These are phyloP conservation scores for Eumacrocentrus americanus DNA, from an alignment of 2,888 invertebrate genomes.

Conservation along the genomic window DNA sequence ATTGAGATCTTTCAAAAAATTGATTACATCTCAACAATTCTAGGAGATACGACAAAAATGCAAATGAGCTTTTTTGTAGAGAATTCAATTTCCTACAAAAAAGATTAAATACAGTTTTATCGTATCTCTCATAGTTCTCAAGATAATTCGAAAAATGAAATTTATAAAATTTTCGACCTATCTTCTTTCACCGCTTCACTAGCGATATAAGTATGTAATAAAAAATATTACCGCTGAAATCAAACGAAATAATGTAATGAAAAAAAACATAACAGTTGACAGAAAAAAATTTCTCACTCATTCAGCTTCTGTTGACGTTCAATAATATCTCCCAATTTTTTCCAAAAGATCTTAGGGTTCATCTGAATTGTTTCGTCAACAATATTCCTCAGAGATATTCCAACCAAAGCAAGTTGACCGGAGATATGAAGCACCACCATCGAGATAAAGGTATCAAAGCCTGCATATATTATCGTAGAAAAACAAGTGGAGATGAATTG, in stretches of 20 bases:
- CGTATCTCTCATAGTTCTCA: too few relatives aligned
- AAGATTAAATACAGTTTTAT: too few relatives aligned
- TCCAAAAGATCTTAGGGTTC: neutral
- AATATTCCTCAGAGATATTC: slow-evolving; percentile 25
- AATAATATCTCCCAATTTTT: slow-evolving; percentile 28
- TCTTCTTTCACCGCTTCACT: too few relatives aligned
- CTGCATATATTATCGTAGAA: slow-evolving; percentile 42
- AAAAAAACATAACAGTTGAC: neutral
- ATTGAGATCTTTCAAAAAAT: too few relatives aligned
- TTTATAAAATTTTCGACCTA: too few relatives aligned
- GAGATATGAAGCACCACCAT: slow-evolving; percentile 47
- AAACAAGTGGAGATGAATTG: slow-evolving; percentile 42
- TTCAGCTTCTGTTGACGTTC: slow-evolving; percentile 37
- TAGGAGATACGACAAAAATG: too few relatives aligned
- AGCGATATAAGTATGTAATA: too few relatives aligned
- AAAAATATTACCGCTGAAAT: too few relatives aligned
- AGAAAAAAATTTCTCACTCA: slow-evolving; percentile 29
- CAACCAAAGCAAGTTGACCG: slow-evolving; percentile 40
- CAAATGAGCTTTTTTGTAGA: too few relatives aligned
- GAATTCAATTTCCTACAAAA: too few relatives aligned
- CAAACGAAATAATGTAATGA: neutral
- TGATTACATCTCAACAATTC: too few relatives aligned
- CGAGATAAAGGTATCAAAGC: slow-evolving; percentile 43
- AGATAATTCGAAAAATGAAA: too few relatives aligned
- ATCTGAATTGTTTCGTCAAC: slow-evolving; percentile 27